These are phyloP conservation scores for Crenuchus spilurus DNA, from an alignment of 2,797 vertebrate genomes.

Conservation along the genomic window DNA sequence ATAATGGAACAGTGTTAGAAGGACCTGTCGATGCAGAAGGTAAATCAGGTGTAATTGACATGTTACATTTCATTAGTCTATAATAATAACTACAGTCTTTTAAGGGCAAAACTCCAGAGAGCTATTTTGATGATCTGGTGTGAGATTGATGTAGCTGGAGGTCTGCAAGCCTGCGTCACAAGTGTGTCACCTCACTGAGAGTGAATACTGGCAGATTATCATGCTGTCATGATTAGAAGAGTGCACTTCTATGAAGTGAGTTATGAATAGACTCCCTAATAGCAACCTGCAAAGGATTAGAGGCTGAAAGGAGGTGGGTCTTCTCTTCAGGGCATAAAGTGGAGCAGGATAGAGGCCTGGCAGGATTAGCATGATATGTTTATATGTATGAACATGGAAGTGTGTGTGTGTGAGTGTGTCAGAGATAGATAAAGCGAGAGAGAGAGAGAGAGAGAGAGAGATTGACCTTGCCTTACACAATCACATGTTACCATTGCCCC, in stretches of 20 bases:
- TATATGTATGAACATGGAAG: neutral
- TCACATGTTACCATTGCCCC: constrained; percentile 19
- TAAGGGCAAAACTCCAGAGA: neutral
- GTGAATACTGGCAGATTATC: constrained; percentile 43
- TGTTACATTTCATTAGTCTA: too few relatives aligned
- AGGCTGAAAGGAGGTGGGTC: constrained; percentile 44
- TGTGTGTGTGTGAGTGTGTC: neutral
- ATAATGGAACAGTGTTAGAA: too few relatives aligned
- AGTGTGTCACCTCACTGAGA: constrained; percentile 19
- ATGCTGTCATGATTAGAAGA: constrained; percentile 20
- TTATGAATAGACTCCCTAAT: constrained; percentile 40
- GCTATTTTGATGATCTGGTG: constrained; percentile 28
- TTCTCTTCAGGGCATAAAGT: constrained; percentile 12
- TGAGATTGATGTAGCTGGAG: constrained; percentile 28
- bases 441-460: neutral
- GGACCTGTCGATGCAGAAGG: too few relatives aligned
- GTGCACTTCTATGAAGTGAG: constrained; percentile 28
- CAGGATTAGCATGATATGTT: neutral
- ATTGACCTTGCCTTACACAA: neutral
- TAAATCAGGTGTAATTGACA: too few relatives aligned
- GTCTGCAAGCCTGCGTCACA: constrained; percentile 20
- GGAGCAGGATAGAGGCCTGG: constrained; percentile 8
- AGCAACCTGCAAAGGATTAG: constrained; percentile 28
- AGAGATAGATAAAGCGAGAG: neutral
- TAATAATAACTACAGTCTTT: too few relatives aligned